Conservation (phyloP, 2,888 invertebrate genomes). For the Andrena marginata region DNA sequence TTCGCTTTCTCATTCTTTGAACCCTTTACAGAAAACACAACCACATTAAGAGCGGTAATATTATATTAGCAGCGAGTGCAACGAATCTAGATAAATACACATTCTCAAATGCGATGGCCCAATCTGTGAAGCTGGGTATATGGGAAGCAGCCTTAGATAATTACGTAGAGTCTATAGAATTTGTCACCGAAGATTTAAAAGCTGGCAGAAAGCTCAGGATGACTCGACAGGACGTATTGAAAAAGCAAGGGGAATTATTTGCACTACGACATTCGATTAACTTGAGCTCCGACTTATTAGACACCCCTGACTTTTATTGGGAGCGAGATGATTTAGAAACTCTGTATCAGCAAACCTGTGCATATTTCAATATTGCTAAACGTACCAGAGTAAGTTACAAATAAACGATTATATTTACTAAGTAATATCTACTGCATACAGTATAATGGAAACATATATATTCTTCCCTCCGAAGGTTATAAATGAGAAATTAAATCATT, state of each 20-base stretch:
- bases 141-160: conserved; percentile 96
- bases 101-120: conserved; percentile 96
- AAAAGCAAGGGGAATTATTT: conserved; percentile 95
- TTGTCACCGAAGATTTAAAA: conserved; percentile 92
- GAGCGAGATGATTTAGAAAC: conserved; percentile 95
- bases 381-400: conserved; percentile 90
- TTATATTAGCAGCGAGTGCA: conserved; percentile 86
- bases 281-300: conserved; percentile 96
- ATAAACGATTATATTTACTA: background rate
- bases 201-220: conserved; percentile 90
- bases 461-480: conserved; percentile 89
- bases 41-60: conserved; percentile 85
- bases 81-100: conserved; percentile 94
- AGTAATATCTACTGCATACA: conserved; percentile 10
- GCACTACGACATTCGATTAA: conserved; percentile 95
- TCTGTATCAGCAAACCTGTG: conserved; percentile 93
- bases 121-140: conserved; percentile 97
- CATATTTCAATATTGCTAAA: conserved; percentile 93
- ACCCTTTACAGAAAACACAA: conserved; percentile 82
- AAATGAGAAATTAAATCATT: conserved; percentile 98
- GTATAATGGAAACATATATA: background rate
- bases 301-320: conserved; percentile 99
- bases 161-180: conserved; percentile 93
- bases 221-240: conserved; percentile 90
- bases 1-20: background rate